Conservation (phyloP, 2,797 vertebrate genomes). For the Cyclopterus lumpus region DNA sequence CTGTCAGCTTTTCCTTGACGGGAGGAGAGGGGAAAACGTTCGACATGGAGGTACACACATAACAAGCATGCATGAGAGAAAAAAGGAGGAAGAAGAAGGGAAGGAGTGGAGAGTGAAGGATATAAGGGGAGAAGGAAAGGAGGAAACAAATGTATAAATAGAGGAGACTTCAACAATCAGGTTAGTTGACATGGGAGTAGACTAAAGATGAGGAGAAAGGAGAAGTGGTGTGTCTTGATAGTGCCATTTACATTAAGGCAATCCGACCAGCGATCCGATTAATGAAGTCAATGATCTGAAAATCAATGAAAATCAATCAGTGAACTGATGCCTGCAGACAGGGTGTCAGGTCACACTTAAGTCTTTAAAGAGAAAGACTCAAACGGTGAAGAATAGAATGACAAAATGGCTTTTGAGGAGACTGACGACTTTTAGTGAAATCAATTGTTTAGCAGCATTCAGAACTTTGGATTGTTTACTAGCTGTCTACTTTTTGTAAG, state of each 20-base stretch:
- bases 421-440: not conserved
- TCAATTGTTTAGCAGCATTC: not conserved
- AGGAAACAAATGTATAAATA: not conserved
- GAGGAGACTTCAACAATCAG: not conserved
- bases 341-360: not conserved
- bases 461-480: not conserved
- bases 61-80: not conserved
- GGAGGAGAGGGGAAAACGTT: conserved; percentile 19
- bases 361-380: not conserved
- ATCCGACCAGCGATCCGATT: not conserved
- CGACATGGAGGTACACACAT: conserved; percentile 9
- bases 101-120: not conserved
- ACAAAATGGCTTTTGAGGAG: not conserved
- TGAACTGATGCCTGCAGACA: conserved; percentile 16
- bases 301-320: conserved; percentile 54
- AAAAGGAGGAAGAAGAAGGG: not conserved
- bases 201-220: not conserved
- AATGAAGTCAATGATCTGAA: conserved; percentile 53
- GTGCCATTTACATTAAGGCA: conserved; percentile 26
- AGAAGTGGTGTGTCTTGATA: conserved; percentile 2
- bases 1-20: conserved; percentile 52
- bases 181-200: not conserved
- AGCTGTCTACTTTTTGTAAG: not conserved
- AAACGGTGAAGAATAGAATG: not conserved
- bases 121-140: not conserved